These are phyloP conservation scores for Tor tambroides DNA, from an alignment of 2,113 vertebrate genomes.

Conservation along the genomic window DNA sequence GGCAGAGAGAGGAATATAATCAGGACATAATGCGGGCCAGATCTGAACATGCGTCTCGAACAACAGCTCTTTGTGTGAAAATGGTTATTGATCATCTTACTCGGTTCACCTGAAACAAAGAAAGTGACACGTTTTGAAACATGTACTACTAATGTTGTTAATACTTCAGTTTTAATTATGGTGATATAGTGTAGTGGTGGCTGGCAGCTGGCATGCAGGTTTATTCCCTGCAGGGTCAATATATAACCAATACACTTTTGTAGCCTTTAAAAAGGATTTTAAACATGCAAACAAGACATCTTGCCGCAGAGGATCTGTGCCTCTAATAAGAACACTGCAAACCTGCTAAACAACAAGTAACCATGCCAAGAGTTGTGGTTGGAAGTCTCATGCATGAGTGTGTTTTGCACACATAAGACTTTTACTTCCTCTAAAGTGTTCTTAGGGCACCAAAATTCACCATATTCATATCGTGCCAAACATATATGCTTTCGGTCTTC, in stretches of 20 bases:
- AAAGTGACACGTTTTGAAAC: too few relatives aligned
- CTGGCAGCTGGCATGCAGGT: too few relatives aligned
- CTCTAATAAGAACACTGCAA: not conserved
- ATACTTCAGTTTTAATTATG: too few relatives aligned
- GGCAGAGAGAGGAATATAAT: not conserved
- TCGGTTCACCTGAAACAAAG: too few relatives aligned
- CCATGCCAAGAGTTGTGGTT: not conserved
- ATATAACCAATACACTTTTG: too few relatives aligned
- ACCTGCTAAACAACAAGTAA: not conserved
- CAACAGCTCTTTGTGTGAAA: too few relatives aligned
- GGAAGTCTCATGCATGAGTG: not conserved
- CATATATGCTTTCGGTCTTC: not conserved
- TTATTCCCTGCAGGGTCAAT: too few relatives aligned
- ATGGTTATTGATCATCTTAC: too few relatives aligned
- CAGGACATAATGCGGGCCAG: not conserved
- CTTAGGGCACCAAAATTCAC: not conserved
- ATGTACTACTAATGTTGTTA: too few relatives aligned
- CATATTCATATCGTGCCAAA: not conserved
- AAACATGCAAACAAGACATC: not conserved
- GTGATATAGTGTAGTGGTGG: too few relatives aligned
- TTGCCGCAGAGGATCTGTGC: not conserved
- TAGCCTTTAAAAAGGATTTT: not conserved
- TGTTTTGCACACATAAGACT: not conserved
- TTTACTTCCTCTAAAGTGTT: conserved; percentile 35
- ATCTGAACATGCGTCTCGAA: not conserved